A percentile compares a stretch with the other conserved stretches of the same genome.
Conservation (phyloP, 2,797 vertebrate genomes). For the Falco naumanni region DNA sequence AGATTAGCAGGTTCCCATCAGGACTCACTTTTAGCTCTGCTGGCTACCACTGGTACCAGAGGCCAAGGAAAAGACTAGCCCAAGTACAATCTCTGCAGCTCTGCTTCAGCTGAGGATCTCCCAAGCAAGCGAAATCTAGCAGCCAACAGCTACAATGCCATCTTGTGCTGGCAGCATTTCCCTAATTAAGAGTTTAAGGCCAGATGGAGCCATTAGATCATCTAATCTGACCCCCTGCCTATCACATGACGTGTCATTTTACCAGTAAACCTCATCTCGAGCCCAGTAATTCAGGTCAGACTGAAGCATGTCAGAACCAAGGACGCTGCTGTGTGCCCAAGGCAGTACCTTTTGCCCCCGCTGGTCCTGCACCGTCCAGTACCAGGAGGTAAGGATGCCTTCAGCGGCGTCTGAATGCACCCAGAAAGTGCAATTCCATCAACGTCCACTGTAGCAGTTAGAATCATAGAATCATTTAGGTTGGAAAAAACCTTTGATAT, state of each 20-base stretch:
- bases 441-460: fast-evolving
- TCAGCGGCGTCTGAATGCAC: neutral
- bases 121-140: neutral
- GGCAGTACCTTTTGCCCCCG: neutral
- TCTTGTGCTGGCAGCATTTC: neutral
- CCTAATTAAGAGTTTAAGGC: slow-evolving; percentile 39
- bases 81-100: neutral
- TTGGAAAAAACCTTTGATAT: no score
- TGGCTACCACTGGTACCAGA: neutral
- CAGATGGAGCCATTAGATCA: slow-evolving; percentile 61
- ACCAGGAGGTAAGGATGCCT: neutral
- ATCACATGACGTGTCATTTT: neutral
- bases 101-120: neutral
- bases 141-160: neutral
- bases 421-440: neutral
- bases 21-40: neutral
- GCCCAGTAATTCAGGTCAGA: slow-evolving; percentile 3
- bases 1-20: neutral
- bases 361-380: neutral
- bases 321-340: neutral
- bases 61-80: neutral
- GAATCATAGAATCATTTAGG: no score
- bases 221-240: slow-evolving; percentile 43
- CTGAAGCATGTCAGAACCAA: neutral
- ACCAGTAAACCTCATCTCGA: neutral